A percentile compares a stretch with the other conserved stretches of the same genome.
phyloP scores from a whole-genome alignment of 1,140 invertebrate genomes.

The Drosophila ironensis region DNA sequence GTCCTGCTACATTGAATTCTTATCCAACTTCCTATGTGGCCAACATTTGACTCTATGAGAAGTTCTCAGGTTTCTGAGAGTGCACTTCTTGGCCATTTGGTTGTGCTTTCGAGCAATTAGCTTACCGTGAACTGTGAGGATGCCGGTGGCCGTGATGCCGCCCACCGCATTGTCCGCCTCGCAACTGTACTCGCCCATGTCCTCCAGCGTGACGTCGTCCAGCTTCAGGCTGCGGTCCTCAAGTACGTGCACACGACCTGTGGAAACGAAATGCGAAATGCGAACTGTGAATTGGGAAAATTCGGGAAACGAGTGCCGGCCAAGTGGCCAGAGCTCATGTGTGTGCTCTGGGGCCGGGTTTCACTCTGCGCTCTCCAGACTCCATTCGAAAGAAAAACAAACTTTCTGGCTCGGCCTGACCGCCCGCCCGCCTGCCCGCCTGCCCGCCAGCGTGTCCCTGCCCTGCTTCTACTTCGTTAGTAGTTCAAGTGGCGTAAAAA shows the following conservation, averaged over 20 bases:
- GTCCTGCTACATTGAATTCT: too few relatives aligned
- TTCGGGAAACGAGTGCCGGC: constrained; percentile 3
- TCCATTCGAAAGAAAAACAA: constrained; percentile 47
- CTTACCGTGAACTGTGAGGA: constrained; percentile 91
- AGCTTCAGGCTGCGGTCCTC: constrained; percentile 91
- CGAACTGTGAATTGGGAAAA: constrained; percentile 16
- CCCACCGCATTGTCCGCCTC: constrained; percentile 95
- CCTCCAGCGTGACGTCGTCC: constrained; percentile 88
- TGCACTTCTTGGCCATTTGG: constrained; percentile 4
- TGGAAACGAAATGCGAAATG: constrained; percentile 4
- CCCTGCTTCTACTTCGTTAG: constrained; percentile 73
- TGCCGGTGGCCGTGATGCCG: constrained; percentile 89
- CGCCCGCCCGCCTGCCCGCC: background rate
- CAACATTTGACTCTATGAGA: too few relatives aligned
- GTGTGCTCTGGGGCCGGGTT: background rate
- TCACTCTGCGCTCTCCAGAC: background rate
- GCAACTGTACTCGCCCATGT: constrained; percentile 96
- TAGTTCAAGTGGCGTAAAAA: constrained; percentile 80
- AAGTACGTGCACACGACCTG: constrained; percentile 88
- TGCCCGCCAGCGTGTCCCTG: background rate
- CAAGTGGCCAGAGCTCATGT: constrained; percentile 12
- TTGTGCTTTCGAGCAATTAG: constrained; percentile 54
- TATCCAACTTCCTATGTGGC: too few relatives aligned
- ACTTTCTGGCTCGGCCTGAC: constrained; percentile 28
- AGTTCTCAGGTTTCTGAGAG: background rate